Base-by-base conservation (phyloP, 1,140 invertebrate genomes). In the Pseudomyrmex sp. region DNA sequence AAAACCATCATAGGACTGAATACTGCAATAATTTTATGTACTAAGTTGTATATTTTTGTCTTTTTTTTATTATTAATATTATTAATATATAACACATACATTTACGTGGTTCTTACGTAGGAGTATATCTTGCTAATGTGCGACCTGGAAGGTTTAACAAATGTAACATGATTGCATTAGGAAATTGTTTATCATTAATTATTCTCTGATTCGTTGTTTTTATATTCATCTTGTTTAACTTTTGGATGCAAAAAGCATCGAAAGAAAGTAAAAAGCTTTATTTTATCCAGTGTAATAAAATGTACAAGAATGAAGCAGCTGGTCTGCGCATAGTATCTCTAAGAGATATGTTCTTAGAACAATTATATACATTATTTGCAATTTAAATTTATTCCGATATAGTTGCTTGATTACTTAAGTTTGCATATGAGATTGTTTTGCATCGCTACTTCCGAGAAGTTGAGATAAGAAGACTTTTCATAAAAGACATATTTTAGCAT, bases 331-430 rank as follows among this genome's bases (percentile, higher is more conserved):
- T 1, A 18, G 15, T 35, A 13, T 59, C 13, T 80, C 7, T 59
- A 61, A 7, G 23, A 70, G 18, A 58, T 69, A 26, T n/a, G 54
- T 58, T 69, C 35, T 69, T 58, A 54, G 10, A 54, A 12, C 23
- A 54, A 46, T 52, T 76, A 18, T 76, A 18, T 63, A 50, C 12
- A 54, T 54, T 54, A 26, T 52, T 76, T 35, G 48, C 46, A 76
- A 66, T 66, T 76, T 26, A 68, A 69, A 48, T 79, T 69, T 79
- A 79, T 69, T 69, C 9, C 10, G n/a, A 69, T 56, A 77, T 35
- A 35, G 26, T 26, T n/a, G 52, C 7, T 44, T 46, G 18, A 69
- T 69, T 69, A 79, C 15, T 10, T 26, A 48, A 79, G 65, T 26
- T 48, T 44, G 48, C n/a, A 48, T 48, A 62, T 63, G 35, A 63